Conservation (phyloP, 2,113 vertebrate genomes). For the Tetrao urogallus region DNA sequence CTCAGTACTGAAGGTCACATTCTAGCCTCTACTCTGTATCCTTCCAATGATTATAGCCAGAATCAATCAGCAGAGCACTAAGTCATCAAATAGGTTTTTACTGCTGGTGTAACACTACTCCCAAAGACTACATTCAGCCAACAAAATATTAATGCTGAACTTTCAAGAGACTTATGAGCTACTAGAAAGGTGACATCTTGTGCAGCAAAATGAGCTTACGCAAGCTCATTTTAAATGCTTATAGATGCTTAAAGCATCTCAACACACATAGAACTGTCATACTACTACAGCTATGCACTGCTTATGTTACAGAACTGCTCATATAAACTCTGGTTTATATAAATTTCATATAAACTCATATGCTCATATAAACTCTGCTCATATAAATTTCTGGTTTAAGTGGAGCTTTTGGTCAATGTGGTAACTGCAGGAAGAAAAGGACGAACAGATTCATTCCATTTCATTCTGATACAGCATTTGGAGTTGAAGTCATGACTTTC, state of each 20-base stretch:
- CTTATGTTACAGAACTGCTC: background rate
- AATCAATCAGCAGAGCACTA: background rate
- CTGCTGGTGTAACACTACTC: background rate
- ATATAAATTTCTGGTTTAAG: too few species aligned
- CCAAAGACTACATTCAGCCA: background rate
- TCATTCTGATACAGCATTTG: background rate
- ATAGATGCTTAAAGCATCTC: background rate
- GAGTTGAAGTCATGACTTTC: background rate
- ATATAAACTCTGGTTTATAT: background rate
- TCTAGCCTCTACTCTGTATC: background rate
- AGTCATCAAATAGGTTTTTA: background rate
- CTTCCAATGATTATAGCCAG: background rate
- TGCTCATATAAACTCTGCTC: background rate
- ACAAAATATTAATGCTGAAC: background rate
- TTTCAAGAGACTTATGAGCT: background rate
- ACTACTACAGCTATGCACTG: background rate
- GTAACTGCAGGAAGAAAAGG: background rate
- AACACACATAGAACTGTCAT: background rate
- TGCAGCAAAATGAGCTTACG: background rate
- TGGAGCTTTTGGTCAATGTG: background rate
- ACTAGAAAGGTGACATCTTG: background rate
- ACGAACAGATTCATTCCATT: background rate
- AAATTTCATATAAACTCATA: background rate
- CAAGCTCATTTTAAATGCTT: background rate
- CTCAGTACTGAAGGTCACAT: background rate